Percentiles rank a stretch among this genome's conserved stretches.
phyloP scores from a whole-genome alignment of 2,113 vertebrate species.

The Stegastes partitus region DNA sequence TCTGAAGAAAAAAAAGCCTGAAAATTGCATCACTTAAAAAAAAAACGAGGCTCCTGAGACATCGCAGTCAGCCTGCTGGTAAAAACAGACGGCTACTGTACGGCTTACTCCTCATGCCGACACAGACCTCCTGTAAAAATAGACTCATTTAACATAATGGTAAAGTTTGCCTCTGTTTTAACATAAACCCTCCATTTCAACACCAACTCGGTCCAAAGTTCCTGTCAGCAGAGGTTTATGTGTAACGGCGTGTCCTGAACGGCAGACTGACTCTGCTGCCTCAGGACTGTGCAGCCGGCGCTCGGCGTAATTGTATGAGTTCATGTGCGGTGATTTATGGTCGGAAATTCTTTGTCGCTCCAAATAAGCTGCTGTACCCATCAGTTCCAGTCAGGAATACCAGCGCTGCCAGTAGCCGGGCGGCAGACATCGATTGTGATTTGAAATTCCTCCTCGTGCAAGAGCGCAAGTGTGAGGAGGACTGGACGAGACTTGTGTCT shows the following conservation, averaged over 20 bases:
- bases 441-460: not conserved
- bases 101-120: slow-evolving; percentile 18
- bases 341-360: slow-evolving; percentile 45
- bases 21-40: slow-evolving; percentile 32
- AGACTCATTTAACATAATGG: slow-evolving; percentile 22
- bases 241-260: slow-evolving; percentile 4
- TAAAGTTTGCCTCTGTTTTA: slow-evolving; percentile 34
- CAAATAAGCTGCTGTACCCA: slow-evolving; percentile 37
- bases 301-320: slow-evolving; percentile 50
- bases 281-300: slow-evolving; percentile 24
- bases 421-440: slow-evolving; percentile 5
- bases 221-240: slow-evolving; percentile 26
- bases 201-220: slow-evolving; percentile 15
- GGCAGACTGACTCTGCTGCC: slow-evolving; percentile 14
- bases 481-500: not conserved
- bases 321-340: slow-evolving; percentile 43
- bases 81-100: slow-evolving; percentile 44
- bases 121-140: slow-evolving; percentile 37
- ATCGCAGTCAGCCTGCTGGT: slow-evolving; percentile 18
- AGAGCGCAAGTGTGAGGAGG: not conserved
- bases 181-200: slow-evolving; percentile 48
- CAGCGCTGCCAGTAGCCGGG: slow-evolving; percentile 9
- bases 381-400: slow-evolving; percentile 27
- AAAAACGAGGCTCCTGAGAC: slow-evolving; percentile 21
- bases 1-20: slow-evolving; percentile 47